These are phyloP conservation scores for Drosophila bifasciata DNA, from an alignment of 1,140 invertebrate genomes.

Conservation along the genomic window DNA sequence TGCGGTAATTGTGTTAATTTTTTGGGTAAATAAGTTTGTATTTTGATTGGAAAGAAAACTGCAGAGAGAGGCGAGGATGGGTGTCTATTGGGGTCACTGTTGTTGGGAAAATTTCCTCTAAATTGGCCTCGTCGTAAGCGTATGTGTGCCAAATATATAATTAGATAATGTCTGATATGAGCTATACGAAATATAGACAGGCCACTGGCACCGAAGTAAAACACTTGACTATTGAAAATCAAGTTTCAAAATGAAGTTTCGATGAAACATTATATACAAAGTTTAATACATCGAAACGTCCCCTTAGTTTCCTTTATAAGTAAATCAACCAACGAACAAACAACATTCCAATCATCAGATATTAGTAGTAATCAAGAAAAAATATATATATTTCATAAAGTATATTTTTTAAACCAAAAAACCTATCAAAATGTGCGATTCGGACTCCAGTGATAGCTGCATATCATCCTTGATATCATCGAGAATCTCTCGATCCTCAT, in stretches of 20 bases:
- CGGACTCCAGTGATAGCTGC: slow-evolving; percentile 36
- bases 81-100: slow-evolving; percentile 55
- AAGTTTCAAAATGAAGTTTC: too few relatives aligned
- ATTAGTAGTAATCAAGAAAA: too few relatives aligned
- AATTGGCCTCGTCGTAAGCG: slow-evolving; percentile 9
- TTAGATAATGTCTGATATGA: not conserved
- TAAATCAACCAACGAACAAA: slow-evolving; percentile 1
- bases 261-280: not conserved
- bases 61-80: not conserved
- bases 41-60: slow-evolving; percentile 26
- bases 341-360: not conserved
- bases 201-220: not conserved
- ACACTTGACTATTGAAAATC: not conserved
- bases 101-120: slow-evolving; percentile 11
- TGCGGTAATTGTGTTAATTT: slow-evolving; percentile 79
- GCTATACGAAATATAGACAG: not conserved
- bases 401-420: not conserved
- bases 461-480: slow-evolving; percentile 5
- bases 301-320: not conserved
- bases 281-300: not conserved
- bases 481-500: slow-evolving; percentile 3
- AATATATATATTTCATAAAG: slow-evolving; percentile 33
- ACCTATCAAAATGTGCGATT: slow-evolving; percentile 10
- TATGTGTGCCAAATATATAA: slow-evolving; percentile 21
- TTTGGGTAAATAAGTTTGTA: slow-evolving; percentile 58